phyloP scores from a whole-genome alignment of 2,888 invertebrate species.

The Tethea ocularis region DNA sequence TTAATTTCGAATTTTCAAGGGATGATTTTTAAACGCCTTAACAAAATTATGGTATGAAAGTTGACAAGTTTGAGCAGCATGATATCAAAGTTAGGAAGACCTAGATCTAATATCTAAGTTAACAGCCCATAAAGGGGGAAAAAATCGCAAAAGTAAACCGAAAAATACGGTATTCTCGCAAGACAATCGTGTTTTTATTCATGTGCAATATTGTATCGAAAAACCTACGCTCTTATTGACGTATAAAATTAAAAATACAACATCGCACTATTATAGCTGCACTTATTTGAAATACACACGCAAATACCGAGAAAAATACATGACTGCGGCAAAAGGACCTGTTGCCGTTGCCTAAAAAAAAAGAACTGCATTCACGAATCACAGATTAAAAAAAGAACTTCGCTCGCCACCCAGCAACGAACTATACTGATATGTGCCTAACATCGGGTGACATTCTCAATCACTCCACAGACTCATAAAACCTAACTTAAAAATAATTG shows the following conservation, averaged over 20 bases:
- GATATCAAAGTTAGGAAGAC: background rate
- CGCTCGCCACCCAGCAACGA: slow-evolving; percentile 52
- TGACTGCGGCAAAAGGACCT: slow-evolving; percentile 43
- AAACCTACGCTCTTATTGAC: slow-evolving; percentile 31
- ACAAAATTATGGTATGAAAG: background rate
- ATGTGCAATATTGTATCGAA: slow-evolving; percentile 34
- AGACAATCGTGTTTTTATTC: slow-evolving; percentile 10
- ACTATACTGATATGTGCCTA: slow-evolving; percentile 70
- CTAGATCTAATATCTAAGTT: background rate
- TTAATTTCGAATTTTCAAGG: slow-evolving; percentile 40
- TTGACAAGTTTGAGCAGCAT: background rate
- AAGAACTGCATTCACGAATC: slow-evolving; percentile 71
- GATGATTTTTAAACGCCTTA: background rate
- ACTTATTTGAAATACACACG: slow-evolving; percentile 39
- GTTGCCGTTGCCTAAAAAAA: slow-evolving; percentile 40
- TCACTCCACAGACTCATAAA: slow-evolving; percentile 34
- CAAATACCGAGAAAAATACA: slow-evolving; percentile 39
- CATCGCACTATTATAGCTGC: slow-evolving; percentile 48
- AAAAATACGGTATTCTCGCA: slow-evolving; percentile 14
- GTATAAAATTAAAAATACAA: slow-evolving; percentile 43
- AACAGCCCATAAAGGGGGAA: slow-evolving; percentile 7
- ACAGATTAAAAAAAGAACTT: slow-evolving; percentile 65
- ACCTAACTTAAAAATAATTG: slow-evolving; percentile 64
- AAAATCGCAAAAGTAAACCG: slow-evolving; percentile 9
- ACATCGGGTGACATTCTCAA: slow-evolving; percentile 22